Conservation (phyloP, 2,888 invertebrate genomes). For the Eulithis testata region DNA sequence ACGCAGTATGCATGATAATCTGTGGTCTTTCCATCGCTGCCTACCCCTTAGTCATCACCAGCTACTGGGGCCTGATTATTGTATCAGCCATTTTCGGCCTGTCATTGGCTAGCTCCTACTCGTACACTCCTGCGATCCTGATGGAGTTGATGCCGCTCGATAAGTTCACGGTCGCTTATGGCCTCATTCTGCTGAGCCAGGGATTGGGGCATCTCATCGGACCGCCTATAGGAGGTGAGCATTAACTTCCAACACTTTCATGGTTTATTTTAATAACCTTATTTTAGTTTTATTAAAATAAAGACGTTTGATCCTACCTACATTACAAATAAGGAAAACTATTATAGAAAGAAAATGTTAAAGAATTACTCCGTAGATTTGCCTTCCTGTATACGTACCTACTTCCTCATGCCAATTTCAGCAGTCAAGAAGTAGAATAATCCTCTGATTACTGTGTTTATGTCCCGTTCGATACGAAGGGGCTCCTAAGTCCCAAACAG, state of each 20-base stretch:
- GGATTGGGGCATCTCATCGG: constrained; percentile 97
- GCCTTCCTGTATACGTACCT: no score
- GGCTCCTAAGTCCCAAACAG: no score
- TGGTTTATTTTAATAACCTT: no score
- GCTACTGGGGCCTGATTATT: constrained; percentile 75
- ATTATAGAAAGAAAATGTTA: no score
- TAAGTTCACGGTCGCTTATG: constrained; percentile 96
- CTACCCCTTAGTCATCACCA: constrained; percentile 84
- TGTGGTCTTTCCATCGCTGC: constrained; percentile 86
- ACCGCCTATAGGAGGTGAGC: constrained; percentile 94
- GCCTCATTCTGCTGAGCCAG: constrained; percentile 93
- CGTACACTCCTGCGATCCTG: constrained; percentile 95
- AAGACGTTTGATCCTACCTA: no score
- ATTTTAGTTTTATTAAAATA: no score
- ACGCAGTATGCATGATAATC: constrained; percentile 89
- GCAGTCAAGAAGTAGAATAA: no score
- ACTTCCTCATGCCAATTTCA: no score
- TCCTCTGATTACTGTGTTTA: no score
- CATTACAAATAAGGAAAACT: no score
- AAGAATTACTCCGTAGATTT: no score
- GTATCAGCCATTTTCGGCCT: constrained; percentile 91
- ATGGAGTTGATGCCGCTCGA: constrained; percentile 95
- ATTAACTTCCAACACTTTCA: neutral
- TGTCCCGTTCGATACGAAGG: no score
- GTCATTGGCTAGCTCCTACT: constrained; percentile 95